A percentile compares a stretch with the other conserved stretches of the same genome.
phyloP scores from a whole-genome alignment of 2,797 vertebrate genomes.

The Micromesistius poutassou region DNA sequence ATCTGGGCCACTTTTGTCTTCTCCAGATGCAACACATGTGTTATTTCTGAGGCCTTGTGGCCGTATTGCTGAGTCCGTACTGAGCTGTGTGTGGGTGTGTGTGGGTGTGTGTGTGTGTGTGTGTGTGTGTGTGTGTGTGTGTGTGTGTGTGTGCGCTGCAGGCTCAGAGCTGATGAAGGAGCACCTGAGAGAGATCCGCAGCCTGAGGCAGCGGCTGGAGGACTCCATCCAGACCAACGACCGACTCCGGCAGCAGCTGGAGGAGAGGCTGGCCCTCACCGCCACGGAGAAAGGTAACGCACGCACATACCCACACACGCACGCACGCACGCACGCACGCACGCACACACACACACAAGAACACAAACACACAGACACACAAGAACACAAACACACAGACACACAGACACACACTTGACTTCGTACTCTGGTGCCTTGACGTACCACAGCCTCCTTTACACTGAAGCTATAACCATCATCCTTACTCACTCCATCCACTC shows the following conservation, averaged over 20 bases:
- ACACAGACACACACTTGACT: neutral
- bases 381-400: neutral
- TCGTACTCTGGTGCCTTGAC: neutral
- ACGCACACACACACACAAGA: neutral
- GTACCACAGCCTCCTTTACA: neutral
- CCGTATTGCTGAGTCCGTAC: neutral
- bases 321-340: slow-evolving; percentile 5
- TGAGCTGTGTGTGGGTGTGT: too few relatives aligned
- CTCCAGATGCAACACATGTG: neutral
- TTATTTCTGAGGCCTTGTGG: too few relatives aligned
- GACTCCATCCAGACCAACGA: slow-evolving; percentile 91
- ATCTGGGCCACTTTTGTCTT: neutral
- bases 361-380: too few relatives aligned
- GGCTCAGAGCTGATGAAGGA: slow-evolving; percentile 84
- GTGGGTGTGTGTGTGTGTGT: too few relatives aligned
- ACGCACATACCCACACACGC: slow-evolving; percentile 14
- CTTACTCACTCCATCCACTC: neutral
- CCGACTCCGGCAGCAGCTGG: slow-evolving; percentile 82
- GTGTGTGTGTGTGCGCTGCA: slow-evolving; percentile 33
- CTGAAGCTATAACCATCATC: neutral
- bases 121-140: too few relatives aligned
- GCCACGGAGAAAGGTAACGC: slow-evolving; percentile 66
- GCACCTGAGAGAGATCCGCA: slow-evolving; percentile 84
- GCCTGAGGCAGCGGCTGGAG: slow-evolving; percentile 82
- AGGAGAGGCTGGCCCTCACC: slow-evolving; percentile 69